Conservation (phyloP, 2,888 invertebrate genomes). For the Camptogramma bilineatum region DNA sequence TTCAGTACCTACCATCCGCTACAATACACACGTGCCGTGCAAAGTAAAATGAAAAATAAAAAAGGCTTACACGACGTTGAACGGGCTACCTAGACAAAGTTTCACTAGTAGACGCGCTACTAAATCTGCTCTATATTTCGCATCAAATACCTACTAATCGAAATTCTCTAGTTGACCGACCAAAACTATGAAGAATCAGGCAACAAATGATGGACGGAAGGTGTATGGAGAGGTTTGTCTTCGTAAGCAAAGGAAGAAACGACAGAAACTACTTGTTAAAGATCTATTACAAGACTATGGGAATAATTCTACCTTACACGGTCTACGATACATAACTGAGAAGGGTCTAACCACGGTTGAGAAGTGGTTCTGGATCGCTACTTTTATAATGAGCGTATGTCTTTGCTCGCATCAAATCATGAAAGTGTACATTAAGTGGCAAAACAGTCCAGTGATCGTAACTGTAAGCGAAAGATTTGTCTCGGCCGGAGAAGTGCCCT, state of each 20-base stretch:
- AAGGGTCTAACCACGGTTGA: conserved; percentile 19
- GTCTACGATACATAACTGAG: conserved; percentile 21
- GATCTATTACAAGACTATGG: conserved; percentile 22
- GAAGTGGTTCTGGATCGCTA: conserved; percentile 55
- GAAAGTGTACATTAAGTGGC: conserved; percentile 61
- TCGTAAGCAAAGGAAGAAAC: conserved; percentile 51
- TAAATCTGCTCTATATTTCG: too few species aligned
- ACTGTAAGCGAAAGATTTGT: conserved; percentile 57
- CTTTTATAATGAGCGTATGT: conserved; percentile 51
- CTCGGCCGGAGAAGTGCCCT: conserved; percentile 60
- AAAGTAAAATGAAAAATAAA: too few species aligned
- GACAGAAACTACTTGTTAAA: conserved; percentile 51
- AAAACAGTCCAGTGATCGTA: conserved; percentile 61
- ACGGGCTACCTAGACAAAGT: too few species aligned
- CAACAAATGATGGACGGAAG: background rate
- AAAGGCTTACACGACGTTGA: too few species aligned
- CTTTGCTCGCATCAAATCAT: conserved; percentile 54
- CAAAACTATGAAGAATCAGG: too few species aligned
- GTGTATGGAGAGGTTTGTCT: conserved; percentile 50
- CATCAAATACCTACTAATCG: too few species aligned
- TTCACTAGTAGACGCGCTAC: too few species aligned
- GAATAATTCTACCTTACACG: conserved; percentile 24
- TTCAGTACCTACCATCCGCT: too few species aligned
- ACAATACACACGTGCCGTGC: too few species aligned
- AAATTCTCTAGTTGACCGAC: too few species aligned